Conservation (phyloP, 2,797 vertebrate species). For the Eulemur coronatus region DNA sequence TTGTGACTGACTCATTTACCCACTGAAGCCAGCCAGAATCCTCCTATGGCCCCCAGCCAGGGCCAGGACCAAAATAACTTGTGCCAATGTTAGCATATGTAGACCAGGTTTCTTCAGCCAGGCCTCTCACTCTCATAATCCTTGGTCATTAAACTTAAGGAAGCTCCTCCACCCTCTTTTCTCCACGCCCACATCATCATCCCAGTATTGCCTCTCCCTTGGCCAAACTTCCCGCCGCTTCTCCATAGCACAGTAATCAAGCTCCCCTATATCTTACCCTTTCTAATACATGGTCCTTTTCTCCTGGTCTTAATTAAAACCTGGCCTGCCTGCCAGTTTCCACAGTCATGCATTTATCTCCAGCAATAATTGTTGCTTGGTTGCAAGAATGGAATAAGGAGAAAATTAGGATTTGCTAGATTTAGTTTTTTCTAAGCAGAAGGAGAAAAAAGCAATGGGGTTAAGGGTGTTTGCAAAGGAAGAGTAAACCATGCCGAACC, state of each 20-base stretch:
- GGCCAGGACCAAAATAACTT: background rate
- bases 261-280: background rate
- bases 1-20: background rate
- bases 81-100: background rate
- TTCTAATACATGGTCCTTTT: background rate
- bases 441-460: background rate
- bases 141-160: background rate
- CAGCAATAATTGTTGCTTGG: background rate
- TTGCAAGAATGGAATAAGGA: background rate
- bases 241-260: background rate
- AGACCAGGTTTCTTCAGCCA: background rate
- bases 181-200: background rate
- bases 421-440: background rate
- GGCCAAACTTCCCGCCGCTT: background rate
- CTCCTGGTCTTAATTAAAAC: background rate
- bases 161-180: background rate
- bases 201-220: background rate
- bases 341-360: background rate
- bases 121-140: background rate
- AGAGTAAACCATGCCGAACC: background rate
- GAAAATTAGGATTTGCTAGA: background rate
- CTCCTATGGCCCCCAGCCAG: background rate
- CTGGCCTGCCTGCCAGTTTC: background rate
- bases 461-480: background rate
- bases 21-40: background rate